Percentiles rank a stretch among this genome's conserved stretches.
These are phyloP conservation scores for Branchellion lobata DNA, from an alignment of 2,888 invertebrate genomes.

Conservation along the genomic window DNA sequence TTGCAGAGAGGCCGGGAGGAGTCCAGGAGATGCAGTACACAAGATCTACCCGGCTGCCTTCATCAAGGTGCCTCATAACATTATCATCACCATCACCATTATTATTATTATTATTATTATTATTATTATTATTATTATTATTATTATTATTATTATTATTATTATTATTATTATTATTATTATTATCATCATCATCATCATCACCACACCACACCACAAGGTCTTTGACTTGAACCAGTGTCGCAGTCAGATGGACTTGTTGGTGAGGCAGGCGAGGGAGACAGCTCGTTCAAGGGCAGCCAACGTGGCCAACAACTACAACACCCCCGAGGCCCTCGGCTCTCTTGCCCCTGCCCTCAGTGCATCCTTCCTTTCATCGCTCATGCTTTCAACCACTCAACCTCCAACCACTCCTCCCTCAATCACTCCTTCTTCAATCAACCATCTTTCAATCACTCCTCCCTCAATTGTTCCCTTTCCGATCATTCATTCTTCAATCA, in stretches of 20 bases:
- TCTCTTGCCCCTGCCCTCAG: slow-evolving; percentile 73
- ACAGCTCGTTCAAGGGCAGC: slow-evolving; percentile 93
- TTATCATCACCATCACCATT: too few species aligned
- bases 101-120: too few species aligned
- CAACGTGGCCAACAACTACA: slow-evolving; percentile 79
- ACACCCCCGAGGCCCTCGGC: slow-evolving; percentile 70
- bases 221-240: slow-evolving; percentile 97
- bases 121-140: too few species aligned
- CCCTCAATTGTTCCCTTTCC: background rate
- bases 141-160: too few species aligned
- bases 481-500: too few species aligned
- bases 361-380: slow-evolving; percentile 59
- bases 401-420: too few species aligned
- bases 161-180: too few species aligned
- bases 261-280: slow-evolving; percentile 74
- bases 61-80: slow-evolving; percentile 73
- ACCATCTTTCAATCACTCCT: background rate
- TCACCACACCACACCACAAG: slow-evolving; percentile 63
- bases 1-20: slow-evolving; percentile 83
- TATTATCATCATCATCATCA: too few species aligned
- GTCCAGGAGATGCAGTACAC: slow-evolving; percentile 96
- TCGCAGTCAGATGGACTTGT: slow-evolving; percentile 94
- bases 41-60: slow-evolving; percentile 96
- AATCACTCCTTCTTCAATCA: too few species aligned
- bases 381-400: background rate